Percentiles rank a stretch among this genome's conserved stretches.
phyloP scores from a whole-genome alignment of 2,888 invertebrate genomes.

The Phasia obesa region DNA sequence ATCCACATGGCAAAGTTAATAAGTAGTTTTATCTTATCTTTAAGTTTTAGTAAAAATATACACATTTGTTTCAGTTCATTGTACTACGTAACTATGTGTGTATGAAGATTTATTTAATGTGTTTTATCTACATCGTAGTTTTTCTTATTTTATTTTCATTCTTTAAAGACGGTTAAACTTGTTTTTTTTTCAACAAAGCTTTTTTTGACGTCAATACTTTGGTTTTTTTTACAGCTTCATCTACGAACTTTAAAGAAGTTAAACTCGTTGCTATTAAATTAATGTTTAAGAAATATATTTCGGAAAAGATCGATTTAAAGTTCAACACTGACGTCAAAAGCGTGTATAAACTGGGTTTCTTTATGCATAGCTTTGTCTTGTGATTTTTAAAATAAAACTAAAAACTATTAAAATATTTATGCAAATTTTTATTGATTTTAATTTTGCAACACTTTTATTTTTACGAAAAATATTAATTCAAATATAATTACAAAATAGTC shows the following conservation, averaged over 20 bases:
- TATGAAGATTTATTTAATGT: slow-evolving; percentile 7
- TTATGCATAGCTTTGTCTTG: too few species aligned
- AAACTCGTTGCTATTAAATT: background rate
- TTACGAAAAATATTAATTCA: too few species aligned
- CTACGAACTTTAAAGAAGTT: background rate
- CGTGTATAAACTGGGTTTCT: too few species aligned
- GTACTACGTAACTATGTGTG: slow-evolving; percentile 37
- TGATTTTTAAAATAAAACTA: too few species aligned
- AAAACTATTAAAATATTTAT: too few species aligned
- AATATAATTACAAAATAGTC: too few species aligned
- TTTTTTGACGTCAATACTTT: slow-evolving; percentile 55
- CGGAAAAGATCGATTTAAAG: background rate
- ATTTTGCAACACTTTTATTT: too few species aligned
- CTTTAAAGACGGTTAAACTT: slow-evolving; percentile 19
- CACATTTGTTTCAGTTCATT: slow-evolving; percentile 55
- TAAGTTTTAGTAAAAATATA: background rate
- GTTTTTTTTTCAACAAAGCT: slow-evolving; percentile 39
- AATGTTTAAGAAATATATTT: background rate
- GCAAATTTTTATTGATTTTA: too few species aligned
- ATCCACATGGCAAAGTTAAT: slow-evolving; percentile 78
- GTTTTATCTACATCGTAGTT: background rate
- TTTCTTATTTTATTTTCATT: background rate
- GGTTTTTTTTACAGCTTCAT: slow-evolving; percentile 9
- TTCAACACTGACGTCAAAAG: too few species aligned
- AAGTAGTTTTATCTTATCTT: slow-evolving; percentile 51